Evolutionary conservation across 2,113 vertebrate species (phyloP).

Genomic region (Poeciliopsis prolifica): DNA sequence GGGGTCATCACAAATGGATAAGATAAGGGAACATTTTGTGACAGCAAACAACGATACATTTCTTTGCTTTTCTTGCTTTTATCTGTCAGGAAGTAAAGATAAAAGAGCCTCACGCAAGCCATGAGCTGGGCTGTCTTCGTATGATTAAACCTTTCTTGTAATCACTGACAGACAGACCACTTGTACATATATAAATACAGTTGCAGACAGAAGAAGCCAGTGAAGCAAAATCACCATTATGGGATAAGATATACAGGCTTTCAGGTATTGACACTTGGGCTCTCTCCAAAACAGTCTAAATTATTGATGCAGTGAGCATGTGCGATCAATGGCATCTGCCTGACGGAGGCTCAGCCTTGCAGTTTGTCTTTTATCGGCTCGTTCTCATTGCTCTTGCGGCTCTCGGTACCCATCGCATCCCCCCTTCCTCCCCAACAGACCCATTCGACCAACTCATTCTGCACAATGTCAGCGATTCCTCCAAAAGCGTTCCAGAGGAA

Average conservation of each 20-base stretch:
- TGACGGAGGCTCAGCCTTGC: slow-evolving; percentile 45
- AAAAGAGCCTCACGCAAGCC: slow-evolving; percentile 31
- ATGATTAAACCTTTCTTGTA: slow-evolving; percentile 52
- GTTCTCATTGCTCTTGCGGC: slow-evolving; percentile 35
- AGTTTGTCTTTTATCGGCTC: slow-evolving; percentile 60
- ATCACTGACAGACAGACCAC: slow-evolving; percentile 35
- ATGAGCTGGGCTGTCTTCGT: slow-evolving; percentile 28
- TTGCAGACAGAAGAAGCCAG: slow-evolving; percentile 5
- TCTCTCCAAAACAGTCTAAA: slow-evolving; percentile 69
- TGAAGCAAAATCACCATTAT: slow-evolving; percentile 1
- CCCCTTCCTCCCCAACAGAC: neutral
- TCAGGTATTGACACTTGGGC: slow-evolving; percentile 78
- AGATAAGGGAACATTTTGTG: slow-evolving; percentile 39
- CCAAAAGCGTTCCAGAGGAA: slow-evolving; percentile 14
- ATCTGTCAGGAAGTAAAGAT: slow-evolving; percentile 40
- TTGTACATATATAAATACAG: slow-evolving; percentile 31
- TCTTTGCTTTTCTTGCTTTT: slow-evolving; percentile 36
- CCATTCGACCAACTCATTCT: slow-evolving; percentile 50
- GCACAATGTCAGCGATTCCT: slow-evolving; percentile 34
- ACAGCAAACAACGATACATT: slow-evolving; percentile 43
- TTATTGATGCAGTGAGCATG: slow-evolving; percentile 76
- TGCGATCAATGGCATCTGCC: slow-evolving; percentile 72
- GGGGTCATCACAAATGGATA: slow-evolving; percentile 16
- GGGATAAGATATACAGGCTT: slow-evolving; percentile 62
- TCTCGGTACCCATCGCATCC: slow-evolving; percentile 33